Percentiles rank a stretch among this genome's conserved stretches.
Evolutionary conservation across 2,888 invertebrate species (phyloP).

Genomic region (Cecidostiba fungosa): DNA sequence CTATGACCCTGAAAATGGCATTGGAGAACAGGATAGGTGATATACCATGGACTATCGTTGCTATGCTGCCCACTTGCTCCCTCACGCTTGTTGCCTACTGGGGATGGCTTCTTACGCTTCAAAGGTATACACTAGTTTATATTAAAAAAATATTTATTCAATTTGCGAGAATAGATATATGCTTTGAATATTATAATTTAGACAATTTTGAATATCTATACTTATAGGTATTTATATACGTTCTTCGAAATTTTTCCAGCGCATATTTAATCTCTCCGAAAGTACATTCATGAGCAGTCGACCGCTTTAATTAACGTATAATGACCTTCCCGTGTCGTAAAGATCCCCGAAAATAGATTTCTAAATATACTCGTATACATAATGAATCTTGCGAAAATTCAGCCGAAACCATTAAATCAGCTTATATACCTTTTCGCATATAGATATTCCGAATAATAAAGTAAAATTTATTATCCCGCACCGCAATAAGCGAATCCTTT

Average conservation of each 20-base stretch:
- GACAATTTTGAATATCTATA: no score
- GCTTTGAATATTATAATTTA: no score
- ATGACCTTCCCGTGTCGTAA: not conserved
- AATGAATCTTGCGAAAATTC: slow-evolving; percentile 14
- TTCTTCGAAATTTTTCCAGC: slow-evolving; percentile 43
- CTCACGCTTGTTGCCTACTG: slow-evolving; percentile 77
- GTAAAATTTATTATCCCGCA: not conserved
- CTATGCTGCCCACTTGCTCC: slow-evolving; percentile 77
- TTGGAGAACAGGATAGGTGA: slow-evolving; percentile 73
- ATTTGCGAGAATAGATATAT: no score
- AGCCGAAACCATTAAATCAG: slow-evolving; percentile 20
- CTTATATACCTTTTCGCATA: not conserved
- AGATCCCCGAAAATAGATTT: slow-evolving; percentile 17
- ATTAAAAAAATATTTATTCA: no score
- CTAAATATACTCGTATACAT: not conserved
- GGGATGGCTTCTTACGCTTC: slow-evolving; percentile 77
- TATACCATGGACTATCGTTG: slow-evolving; percentile 77
- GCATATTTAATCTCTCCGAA: not conserved
- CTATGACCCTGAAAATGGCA: slow-evolving; percentile 73
- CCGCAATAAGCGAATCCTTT: not conserved
- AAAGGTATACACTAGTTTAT: no score
- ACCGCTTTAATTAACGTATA: not conserved
- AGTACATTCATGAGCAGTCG: not conserved
- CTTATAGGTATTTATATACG: slow-evolving; percentile 43
- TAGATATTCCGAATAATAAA: not conserved